Base-by-base conservation (phyloP, 37 sponge, comb jelly and placozoan genomes). In the Haliclona indistincta region DNA sequence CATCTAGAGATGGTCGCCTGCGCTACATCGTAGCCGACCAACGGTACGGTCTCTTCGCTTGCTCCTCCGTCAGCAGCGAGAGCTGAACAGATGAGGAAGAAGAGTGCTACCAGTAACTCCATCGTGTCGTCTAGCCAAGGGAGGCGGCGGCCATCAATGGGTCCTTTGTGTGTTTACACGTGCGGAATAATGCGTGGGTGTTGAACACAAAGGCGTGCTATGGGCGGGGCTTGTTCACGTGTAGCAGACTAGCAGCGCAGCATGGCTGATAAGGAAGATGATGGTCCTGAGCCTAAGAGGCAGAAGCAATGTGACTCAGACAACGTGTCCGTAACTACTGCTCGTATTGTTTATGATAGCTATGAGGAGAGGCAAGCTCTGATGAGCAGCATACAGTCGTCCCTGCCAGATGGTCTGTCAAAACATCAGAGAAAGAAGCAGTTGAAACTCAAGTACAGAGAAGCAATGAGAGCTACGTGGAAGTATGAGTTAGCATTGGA, bases 351-450 rank as follows among this genome's bases (percentile, higher is more conserved):
- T n/a, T n/a, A n/a, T n/a, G n/a, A n/a, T n/a, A n/a, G n/a, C n/a
- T 47, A 47, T 47, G 51, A 47, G 13, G 15, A 47, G 15, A 47
- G 15, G 51, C 11, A n/a, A 20, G 26, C 6, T n/a, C 11, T 58
- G 11, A 58, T 58, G 28, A 26, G n/a, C 11, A n/a, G n/a, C 13
- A 8, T 58, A 58, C 6, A 58, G n/a, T 11, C 60, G 7, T 58
- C 60, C 11, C 60, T 74, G 23, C 84, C 84, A 28, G 71, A 76
- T 23, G 77, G 61, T 15, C 33, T 85, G 56, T 78, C 86, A 8
- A 85, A 85, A 68, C 61, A 63, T 0, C 79, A 85, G 42, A 54
- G 79, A 33, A 85, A 85, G 63, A 85, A 73, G 33, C 49, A 72
- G 38, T 26, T 73, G 2, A 85, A 72, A 33, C 15, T 53, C 38